These are phyloP conservation scores for Rhyzopertha dominica DNA, from an alignment of 1,140 invertebrate genomes.

Conservation along the genomic window DNA sequence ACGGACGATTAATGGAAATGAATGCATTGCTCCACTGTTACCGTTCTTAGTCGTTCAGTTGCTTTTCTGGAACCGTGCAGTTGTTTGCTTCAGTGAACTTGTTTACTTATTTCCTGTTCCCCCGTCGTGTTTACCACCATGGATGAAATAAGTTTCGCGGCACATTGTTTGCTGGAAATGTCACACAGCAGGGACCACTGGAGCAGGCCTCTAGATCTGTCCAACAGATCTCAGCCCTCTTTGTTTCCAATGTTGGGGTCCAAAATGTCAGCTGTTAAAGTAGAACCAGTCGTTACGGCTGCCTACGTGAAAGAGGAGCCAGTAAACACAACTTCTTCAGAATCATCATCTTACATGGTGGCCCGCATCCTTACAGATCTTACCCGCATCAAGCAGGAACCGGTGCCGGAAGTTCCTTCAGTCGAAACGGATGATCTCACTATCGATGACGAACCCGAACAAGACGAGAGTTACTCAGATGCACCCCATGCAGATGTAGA, in stretches of 20 bases:
- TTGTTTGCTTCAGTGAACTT: background rate
- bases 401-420: constrained; percentile 44
- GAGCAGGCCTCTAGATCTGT: constrained; percentile 39
- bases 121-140: constrained; percentile 16
- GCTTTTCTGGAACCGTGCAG: background rate
- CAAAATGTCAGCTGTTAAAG: constrained; percentile 32
- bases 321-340: constrained; percentile 18
- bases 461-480: constrained; percentile 20
- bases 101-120: background rate
- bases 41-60: background rate
- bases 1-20: background rate
- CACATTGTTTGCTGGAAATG: constrained; percentile 58
- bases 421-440: constrained; percentile 30
- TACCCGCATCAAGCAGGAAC: constrained; percentile 52
- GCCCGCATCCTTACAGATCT: constrained; percentile 58
- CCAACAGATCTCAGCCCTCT: constrained; percentile 12
- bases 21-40: constrained; percentile 4
- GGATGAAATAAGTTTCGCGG: constrained; percentile 54
- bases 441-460: constrained; percentile 27
- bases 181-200: constrained; percentile 45
- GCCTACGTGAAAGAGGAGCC: constrained; percentile 26
- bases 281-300: constrained; percentile 26
- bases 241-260: constrained; percentile 6
- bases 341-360: constrained; percentile 52
- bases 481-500: too few relatives aligned